Percentiles rank a stretch among this genome's conserved stretches.
Evolutionary conservation across 1,140 invertebrate genomes (phyloP).

Genomic region (Brachionus sp.): DNA sequence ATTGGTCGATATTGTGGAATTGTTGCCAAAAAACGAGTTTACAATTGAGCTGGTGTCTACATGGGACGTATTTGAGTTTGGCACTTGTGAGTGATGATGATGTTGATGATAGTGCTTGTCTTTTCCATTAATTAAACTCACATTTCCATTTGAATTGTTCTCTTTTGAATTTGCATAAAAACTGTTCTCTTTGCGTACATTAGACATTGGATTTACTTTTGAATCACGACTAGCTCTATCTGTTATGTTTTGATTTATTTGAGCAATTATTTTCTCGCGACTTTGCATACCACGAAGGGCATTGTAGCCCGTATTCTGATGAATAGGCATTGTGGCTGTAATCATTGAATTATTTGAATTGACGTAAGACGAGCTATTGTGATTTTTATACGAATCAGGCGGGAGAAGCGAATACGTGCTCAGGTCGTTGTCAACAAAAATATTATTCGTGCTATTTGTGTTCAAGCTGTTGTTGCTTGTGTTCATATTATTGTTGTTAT

Average conservation of each 20-base stretch:
- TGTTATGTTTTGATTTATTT: slow-evolving; percentile 2
- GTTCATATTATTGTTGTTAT: slow-evolving; percentile 2
- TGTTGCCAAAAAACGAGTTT: slow-evolving; percentile 42
- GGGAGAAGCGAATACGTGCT: slow-evolving; percentile 31
- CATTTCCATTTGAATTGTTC: slow-evolving; percentile 12
- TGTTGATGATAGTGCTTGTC: neutral
- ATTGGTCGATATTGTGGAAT: slow-evolving; percentile 42
- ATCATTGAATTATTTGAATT: neutral
- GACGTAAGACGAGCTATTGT: slow-evolving; percentile 4
- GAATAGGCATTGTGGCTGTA: slow-evolving; percentile 6
- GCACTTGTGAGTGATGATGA: neutral
- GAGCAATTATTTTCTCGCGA: slow-evolving; percentile 27
- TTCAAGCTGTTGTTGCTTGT: slow-evolving; percentile 33
- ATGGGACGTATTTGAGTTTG: slow-evolving; percentile 5
- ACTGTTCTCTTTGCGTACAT: slow-evolving; percentile 29
- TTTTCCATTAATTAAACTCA: neutral
- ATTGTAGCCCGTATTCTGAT: neutral
- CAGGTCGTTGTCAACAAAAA: slow-evolving; percentile 40
- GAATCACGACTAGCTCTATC: slow-evolving; percentile 24
- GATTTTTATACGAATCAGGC: slow-evolving; percentile 37
- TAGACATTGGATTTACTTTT: slow-evolving; percentile 1
- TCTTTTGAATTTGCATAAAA: slow-evolving; percentile 30
- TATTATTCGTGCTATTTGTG: slow-evolving; percentile 27
- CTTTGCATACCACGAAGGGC: neutral
- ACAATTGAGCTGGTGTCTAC: slow-evolving; percentile 34